These are phyloP conservation scores for Andricus quercusramuli DNA, from an alignment of 2,888 invertebrate genomes.

Conservation along the genomic window DNA sequence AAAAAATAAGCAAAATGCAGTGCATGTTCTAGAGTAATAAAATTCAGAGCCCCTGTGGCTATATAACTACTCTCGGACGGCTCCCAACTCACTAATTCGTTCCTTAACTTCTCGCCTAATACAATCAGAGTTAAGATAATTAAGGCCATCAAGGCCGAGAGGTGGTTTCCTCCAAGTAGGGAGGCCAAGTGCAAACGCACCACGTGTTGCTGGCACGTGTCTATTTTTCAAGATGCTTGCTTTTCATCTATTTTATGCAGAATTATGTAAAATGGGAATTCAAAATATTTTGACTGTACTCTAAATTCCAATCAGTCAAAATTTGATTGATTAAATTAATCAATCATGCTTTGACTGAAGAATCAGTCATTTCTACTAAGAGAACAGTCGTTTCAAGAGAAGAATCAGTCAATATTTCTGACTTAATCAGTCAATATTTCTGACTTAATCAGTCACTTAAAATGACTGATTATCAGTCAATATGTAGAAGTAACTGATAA, in stretches of 20 bases:
- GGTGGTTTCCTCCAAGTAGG: constrained; percentile 52
- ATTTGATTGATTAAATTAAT: no score
- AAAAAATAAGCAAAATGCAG: neutral
- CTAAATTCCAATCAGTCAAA: no score
- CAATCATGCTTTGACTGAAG: no score
- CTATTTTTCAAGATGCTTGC: constrained; percentile 35
- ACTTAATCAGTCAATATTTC: no score
- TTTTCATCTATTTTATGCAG: neutral
- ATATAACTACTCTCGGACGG: constrained; percentile 36
- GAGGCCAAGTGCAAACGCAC: constrained; percentile 52
- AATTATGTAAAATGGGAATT: neutral
- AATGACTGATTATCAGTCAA: no score
- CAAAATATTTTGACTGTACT: neutral
- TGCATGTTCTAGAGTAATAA: constrained; percentile 26
- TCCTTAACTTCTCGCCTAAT: constrained; percentile 61
- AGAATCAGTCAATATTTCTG: no score
- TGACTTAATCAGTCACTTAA: no score
- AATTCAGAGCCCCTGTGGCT: constrained; percentile 33
- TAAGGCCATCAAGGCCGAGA: constrained; percentile 53
- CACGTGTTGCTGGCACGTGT: constrained; percentile 64
- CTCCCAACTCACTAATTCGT: constrained; percentile 67
- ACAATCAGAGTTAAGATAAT: constrained; percentile 56
- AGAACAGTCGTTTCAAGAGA: no score
- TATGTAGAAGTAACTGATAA: no score
- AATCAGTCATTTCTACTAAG: no score